Conservation (phyloP, 2,797 vertebrate genomes). For the Eulemur mongoz region DNA sequence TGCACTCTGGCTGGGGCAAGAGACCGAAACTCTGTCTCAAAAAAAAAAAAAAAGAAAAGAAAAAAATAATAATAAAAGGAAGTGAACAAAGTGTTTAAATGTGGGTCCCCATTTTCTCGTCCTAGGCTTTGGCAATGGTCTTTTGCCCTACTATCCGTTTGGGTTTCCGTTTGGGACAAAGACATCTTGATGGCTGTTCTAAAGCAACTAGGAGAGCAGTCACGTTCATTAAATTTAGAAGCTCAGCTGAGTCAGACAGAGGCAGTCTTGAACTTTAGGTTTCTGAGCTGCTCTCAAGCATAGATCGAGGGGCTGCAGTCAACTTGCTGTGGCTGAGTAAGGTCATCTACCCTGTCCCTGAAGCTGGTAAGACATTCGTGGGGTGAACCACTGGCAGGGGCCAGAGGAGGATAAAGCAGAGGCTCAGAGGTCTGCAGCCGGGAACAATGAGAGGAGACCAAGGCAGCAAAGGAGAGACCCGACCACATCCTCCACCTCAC, state of each 20-base stretch:
- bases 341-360: background rate
- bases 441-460: background rate
- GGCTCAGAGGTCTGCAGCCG: background rate
- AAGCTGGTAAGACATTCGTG: background rate
- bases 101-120: background rate
- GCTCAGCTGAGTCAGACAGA: background rate
- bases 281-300: background rate
- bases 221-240: background rate
- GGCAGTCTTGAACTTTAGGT: background rate
- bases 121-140: background rate
- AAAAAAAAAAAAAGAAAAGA: no score
- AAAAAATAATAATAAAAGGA: background rate
- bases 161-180: background rate
- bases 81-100: background rate
- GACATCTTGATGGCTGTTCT: background rate
- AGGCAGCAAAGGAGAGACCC: background rate
- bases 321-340: background rate
- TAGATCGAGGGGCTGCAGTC: accelerated
- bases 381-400: background rate
- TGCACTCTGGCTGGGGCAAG: no score
- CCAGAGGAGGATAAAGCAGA: background rate
- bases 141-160: background rate
- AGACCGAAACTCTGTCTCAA: no score
- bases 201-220: background rate
- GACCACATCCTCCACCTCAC: background rate